Evolutionary conservation across 1,140 invertebrate genomes (phyloP), one percentile per base, ranked within the genome.

Genomic region (Colletes latitarsis): DNA sequence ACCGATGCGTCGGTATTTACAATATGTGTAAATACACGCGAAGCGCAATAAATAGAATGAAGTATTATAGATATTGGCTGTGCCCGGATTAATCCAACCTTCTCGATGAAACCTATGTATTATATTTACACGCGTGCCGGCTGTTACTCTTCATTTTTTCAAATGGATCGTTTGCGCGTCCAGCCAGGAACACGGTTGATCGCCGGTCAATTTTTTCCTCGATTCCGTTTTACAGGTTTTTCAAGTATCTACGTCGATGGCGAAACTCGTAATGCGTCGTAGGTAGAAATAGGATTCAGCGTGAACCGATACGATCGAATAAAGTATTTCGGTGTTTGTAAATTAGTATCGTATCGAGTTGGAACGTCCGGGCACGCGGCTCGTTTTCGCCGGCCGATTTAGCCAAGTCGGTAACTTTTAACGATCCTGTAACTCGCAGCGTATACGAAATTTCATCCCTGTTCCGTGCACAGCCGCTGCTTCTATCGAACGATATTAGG

Each of bases 331-430:
- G 17, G 17, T 19, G 58, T 30, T 21, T 12, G 19, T 12, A 19
- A 60, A 30, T 60, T 30, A 15, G 17, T 67, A 8, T 49, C 43
- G n/a, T 6, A 14, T 21, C 43, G 64, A 19, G n/a, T 4, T 4
- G 3, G 17, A 57, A 15, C 53, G 17, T 52, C 9, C 64, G 55
- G 12, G 43, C 10, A 4, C 19, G 6, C 64, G 6, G 43, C 17
- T 49, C 43, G 43, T 4, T 10, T 21, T 19, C 41, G 9, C 49
- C 57, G 70, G 64, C 53, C 39, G 63, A 43, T 67, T 55, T 72
- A 55, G 66, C 39, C 77, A 64, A 60, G 76, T 77, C 66, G 46
- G 73, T 81, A 89, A 89, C 86, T 89, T 88, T 89, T 89, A 89
- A 89, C 86, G 86, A 88, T 86, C 78, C 53, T 41, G 73, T 66